Conservation (phyloP, 1,140 invertebrate genomes). For the Phocides pigmalion region DNA sequence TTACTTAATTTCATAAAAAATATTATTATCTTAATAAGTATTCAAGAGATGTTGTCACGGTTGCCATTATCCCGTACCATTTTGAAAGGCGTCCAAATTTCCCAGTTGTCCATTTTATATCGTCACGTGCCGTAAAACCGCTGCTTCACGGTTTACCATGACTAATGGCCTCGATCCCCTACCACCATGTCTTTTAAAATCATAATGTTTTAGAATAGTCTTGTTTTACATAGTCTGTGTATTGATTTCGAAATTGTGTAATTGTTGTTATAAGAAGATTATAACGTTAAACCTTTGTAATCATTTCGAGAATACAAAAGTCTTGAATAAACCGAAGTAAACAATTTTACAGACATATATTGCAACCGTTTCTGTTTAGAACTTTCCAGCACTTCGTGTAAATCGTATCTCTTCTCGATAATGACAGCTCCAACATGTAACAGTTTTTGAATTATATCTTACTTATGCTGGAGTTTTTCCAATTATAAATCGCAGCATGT, state of each 20-base stretch:
- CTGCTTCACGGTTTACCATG: slow-evolving; percentile 4
- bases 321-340: too few relatives aligned
- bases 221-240: too few relatives aligned
- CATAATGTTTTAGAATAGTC: too few relatives aligned
- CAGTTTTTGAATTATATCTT: slow-evolving; percentile 55
- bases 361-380: too few relatives aligned
- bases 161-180: slow-evolving; percentile 9
- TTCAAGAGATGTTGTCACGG: neutral
- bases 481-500: too few relatives aligned
- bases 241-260: too few relatives aligned
- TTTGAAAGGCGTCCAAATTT: slow-evolving; percentile 16
- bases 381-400: slow-evolving; percentile 38
- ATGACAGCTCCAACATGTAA: slow-evolving; percentile 55
- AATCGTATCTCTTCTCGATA: slow-evolving; percentile 65
- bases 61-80: neutral
- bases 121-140: slow-evolving; percentile 5
- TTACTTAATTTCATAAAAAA: neutral
- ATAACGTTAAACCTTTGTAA: too few relatives aligned
- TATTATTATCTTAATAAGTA: neutral
- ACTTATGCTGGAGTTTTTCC: too few relatives aligned
- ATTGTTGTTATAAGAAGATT: too few relatives aligned
- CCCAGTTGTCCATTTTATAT: slow-evolving; percentile 26
- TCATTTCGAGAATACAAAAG: too few relatives aligned
- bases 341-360: too few relatives aligned
- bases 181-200: neutral